Conservation (phyloP, 35 echinoderm and acorn worm species). For the Holothuria glaberrima region DNA sequence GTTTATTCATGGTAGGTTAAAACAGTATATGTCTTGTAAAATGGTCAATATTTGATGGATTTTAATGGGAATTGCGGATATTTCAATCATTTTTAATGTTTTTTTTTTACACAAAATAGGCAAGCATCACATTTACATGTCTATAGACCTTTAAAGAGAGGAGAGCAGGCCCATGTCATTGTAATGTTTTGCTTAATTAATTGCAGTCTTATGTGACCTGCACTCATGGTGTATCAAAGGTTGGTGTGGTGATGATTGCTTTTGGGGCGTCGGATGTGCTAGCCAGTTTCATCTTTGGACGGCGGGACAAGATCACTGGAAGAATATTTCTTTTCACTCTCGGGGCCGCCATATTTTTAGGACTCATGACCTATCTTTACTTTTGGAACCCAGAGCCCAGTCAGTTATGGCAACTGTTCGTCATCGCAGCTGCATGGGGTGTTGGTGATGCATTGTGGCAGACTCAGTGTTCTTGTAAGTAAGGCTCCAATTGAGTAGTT, state of each 20-base stretch:
- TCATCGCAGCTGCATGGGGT: conserved; percentile 67
- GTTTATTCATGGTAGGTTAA: no score
- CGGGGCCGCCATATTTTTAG: conserved; percentile 18
- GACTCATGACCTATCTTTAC: conserved; percentile 32
- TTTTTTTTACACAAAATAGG: no score
- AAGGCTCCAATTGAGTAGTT: background rate
- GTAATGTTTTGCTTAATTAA: background rate
- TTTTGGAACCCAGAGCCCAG: conserved; percentile 42
- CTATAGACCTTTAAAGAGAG: no score
- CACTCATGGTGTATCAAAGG: conserved; percentile 47
- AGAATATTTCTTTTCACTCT: conserved; percentile 54
- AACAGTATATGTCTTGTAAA: no score
- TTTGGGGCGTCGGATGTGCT: conserved; percentile 56
- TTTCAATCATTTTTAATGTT: no score
- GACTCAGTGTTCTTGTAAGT: conserved; percentile 75
- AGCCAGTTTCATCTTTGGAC: conserved; percentile 45
- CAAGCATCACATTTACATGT: no score
- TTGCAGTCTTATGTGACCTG: conserved; percentile 72
- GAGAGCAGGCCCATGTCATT: no score
- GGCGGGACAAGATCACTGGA: conserved; percentile 38
- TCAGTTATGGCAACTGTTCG: conserved; percentile 30
- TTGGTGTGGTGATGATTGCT: conserved; percentile 65
- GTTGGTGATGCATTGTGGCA: conserved; percentile 75
- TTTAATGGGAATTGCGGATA: no score
- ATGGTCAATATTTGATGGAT: no score